A percentile compares a stretch with the other conserved stretches of the same genome.
Evolutionary conservation across 1,140 invertebrate genomes (phyloP).

Genomic region (Parapsyche elsis): DNA sequence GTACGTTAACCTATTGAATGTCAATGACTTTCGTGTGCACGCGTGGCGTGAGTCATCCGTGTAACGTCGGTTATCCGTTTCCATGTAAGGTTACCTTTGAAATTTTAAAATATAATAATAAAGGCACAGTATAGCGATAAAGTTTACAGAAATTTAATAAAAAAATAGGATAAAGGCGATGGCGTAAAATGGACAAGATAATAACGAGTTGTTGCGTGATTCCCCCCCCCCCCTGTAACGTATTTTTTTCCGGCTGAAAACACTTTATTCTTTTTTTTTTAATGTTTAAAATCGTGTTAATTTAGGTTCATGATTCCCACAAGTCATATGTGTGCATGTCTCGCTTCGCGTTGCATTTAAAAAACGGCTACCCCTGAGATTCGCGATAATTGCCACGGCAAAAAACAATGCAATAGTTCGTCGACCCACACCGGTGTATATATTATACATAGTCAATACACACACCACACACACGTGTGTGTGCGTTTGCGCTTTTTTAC

Average conservation of each 20-base stretch:
- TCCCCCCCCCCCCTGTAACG: neutral
- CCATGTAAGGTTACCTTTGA: no score
- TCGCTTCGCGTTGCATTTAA: neutral
- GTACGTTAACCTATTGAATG: neutral
- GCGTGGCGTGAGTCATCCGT: no score
- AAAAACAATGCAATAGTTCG: slow-evolving; percentile 12
- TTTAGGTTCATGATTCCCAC: neutral
- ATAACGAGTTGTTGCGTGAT: neutral
- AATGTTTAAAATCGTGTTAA: neutral
- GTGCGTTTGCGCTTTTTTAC: slow-evolving; percentile 16
- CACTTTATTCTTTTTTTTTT: neutral
- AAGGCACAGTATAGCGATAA: no score
- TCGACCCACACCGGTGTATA: neutral
- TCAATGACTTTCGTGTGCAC: neutral
- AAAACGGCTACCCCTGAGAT: neutral
- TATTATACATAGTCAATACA: neutral
- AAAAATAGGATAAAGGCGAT: no score
- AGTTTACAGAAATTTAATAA: no score
- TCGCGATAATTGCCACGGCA: slow-evolving; percentile 3
- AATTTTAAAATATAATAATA: no score
- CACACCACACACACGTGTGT: neutral
- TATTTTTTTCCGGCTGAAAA: neutral
- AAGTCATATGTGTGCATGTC: neutral
- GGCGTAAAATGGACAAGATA: neutral
- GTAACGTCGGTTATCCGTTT: no score